phyloP scores from a whole-genome alignment of 2,797 vertebrate genomes.

The Netta rufina region DNA sequence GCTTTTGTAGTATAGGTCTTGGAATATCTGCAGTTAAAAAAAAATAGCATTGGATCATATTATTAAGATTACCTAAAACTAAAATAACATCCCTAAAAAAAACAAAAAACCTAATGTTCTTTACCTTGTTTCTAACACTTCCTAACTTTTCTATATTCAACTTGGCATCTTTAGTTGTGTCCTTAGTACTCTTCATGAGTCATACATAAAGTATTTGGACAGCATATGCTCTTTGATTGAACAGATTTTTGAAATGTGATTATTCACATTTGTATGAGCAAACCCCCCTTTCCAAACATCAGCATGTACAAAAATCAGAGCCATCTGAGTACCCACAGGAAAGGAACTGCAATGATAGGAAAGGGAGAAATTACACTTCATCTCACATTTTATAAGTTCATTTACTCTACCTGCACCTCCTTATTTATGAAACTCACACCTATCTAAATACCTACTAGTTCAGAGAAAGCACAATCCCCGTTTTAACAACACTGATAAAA shows the following conservation, averaged over 20 bases:
- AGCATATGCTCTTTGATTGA: constrained; percentile 13
- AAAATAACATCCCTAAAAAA: not conserved
- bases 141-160: not conserved
- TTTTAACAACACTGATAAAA: not conserved
- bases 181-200: not conserved
- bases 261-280: constrained; percentile 25
- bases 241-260: constrained; percentile 14
- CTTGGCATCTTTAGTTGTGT: not conserved
- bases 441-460: not conserved
- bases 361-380: not conserved
- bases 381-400: not conserved
- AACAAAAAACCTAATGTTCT: not conserved
- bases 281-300: not conserved
- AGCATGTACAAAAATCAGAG: not conserved
- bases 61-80: not conserved
- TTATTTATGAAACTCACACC: not conserved
- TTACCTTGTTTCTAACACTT: not conserved
- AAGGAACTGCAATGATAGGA: not conserved
- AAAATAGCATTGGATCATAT: not conserved
- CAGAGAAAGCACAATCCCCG: not conserved
- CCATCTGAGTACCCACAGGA: not conserved
- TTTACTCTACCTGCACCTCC: not conserved
- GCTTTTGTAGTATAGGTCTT: not conserved
- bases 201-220: not conserved
- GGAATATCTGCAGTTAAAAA: not conserved